Evolutionary conservation across 2,888 invertebrate genomes (phyloP).

Genomic region (Thymelicus lineola): DNA sequence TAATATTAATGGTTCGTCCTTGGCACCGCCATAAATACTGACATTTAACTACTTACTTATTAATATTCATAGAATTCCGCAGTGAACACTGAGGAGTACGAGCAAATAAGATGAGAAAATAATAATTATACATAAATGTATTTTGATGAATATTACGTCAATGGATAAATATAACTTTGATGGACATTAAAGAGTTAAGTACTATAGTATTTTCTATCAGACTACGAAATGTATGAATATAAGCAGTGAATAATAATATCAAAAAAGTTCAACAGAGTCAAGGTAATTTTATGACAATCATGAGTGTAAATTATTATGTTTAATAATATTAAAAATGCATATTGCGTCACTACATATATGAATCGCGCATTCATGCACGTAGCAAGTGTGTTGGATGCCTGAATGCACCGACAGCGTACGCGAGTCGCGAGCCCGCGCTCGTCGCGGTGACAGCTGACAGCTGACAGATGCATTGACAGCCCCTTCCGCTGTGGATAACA

Average conservation of each 20-base stretch:
- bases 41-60: constrained; percentile 19
- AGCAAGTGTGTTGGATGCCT: constrained; percentile 2
- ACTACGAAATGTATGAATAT: no score
- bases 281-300: no score
- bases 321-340: background rate
- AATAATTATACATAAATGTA: background rate
- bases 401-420: background rate
- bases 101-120: background rate
- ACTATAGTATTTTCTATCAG: no score
- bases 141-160: no score
- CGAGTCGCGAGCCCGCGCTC: background rate
- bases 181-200: no score
- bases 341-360: background rate
- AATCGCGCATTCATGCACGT: background rate
- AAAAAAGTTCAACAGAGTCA: no score
- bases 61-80: constrained; percentile 30
- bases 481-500: background rate
- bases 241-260: no score
- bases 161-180: no score
- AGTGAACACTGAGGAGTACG: background rate
- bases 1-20: constrained; percentile 36
- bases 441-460: background rate
- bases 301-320: no score
- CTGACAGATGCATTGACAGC: background rate
- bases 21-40: constrained; percentile 30